Evolutionary conservation across 1,140 invertebrate species (phyloP), one percentile per base, ranked within the genome.

Genomic region (Holotrichia oblita): DNA sequence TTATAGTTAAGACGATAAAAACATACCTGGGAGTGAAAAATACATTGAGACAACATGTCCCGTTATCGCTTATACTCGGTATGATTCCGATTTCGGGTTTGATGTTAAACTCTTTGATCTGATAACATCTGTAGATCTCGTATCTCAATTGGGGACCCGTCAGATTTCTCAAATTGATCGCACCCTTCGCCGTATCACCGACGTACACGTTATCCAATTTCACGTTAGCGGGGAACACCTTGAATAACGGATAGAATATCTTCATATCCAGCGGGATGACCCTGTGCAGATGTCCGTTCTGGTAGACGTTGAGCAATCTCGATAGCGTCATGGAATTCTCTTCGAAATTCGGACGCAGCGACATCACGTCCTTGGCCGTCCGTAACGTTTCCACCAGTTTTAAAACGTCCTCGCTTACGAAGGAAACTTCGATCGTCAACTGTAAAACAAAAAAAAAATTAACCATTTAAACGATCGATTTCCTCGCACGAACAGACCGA

Each of bases 21-120:
- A 82, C 75, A 73, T 80, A 83, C 82, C 14, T 81, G 8, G 82
- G 80, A 24, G 79, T 81, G 44, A 83, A 83, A 74, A 80, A 74
- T 22, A 83, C 77, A 41, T 74, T 72, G 0, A 76, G 40, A 59
- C 78, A 79, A 40, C 44, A 76, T 8, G 73, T 74, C 24, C 80
- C 81, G 24, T 17, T 44, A 22, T 80, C 79, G 14, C 59, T 79
- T 24, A 78, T 74, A 73, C 61, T 59, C 10, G 40, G 64, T 10
- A 83, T 78, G 74, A 74, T 75, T 55, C 81, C 82, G 27, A 40
- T 48, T 64, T 76, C 20, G 17, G 82, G 82, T 10, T 22, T 77
- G 27, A 81, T 74, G 8, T 78, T 41, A 40, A 83, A 73, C 27
- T 75, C 81, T 44, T 79, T 64, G 0, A 44, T 40, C 2, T 78